Evolutionary conservation across 2,113 vertebrate species (phyloP).

Genomic region (Lamprotornis superbus): DNA sequence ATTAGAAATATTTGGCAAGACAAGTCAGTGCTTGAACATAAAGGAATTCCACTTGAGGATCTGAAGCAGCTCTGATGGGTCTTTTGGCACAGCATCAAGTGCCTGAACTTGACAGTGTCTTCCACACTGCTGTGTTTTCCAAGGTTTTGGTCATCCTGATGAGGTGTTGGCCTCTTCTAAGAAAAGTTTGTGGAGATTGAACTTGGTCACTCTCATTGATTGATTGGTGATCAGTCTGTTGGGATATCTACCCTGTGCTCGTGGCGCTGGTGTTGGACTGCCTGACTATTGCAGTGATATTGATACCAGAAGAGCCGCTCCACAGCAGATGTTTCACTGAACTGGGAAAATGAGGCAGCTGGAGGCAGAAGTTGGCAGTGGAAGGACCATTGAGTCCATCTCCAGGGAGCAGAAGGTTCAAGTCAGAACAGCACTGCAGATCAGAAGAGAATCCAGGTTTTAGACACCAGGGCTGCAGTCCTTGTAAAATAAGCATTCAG

Average conservation of each 20-base stretch:
- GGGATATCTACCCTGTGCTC: not conserved
- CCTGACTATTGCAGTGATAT: not conserved
- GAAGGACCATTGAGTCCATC: not conserved
- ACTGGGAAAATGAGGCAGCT: not conserved
- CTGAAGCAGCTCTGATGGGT: not conserved
- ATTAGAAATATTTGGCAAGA: slow-evolving; percentile 49
- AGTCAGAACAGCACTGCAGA: not conserved
- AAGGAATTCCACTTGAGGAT: slow-evolving; percentile 33
- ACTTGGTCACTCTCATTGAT: not conserved
- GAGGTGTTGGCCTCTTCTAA: not conserved
- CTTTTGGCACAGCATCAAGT: not conserved
- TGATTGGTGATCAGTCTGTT: not conserved
- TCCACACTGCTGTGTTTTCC: not conserved
- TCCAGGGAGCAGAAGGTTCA: not conserved
- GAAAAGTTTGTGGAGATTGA: not conserved
- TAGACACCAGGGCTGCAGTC: not conserved
- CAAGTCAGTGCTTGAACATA: slow-evolving; percentile 36
- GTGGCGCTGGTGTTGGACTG: not conserved
- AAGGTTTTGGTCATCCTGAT: not conserved
- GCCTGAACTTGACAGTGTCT: not conserved
- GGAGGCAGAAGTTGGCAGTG: not conserved
- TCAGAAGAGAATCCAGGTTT: not conserved
- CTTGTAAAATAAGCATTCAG: not conserved
- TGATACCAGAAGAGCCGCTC: not conserved
- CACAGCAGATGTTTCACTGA: not conserved